phyloP scores from a whole-genome alignment of 2,888 invertebrate genomes.

The Mimachlamys varia region DNA sequence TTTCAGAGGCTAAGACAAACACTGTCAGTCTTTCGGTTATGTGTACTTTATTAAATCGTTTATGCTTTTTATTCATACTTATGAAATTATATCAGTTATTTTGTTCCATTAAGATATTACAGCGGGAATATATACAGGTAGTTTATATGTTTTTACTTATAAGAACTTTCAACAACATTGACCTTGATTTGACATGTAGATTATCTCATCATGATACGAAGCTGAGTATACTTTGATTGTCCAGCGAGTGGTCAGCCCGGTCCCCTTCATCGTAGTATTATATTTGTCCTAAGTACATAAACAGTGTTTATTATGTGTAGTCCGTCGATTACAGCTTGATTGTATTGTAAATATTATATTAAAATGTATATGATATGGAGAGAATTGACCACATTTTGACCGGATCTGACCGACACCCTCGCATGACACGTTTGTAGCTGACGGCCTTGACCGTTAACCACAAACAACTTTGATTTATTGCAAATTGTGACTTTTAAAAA shows the following conservation, averaged over 20 bases:
- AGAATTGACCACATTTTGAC: not conserved
- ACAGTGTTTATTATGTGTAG: not conserved
- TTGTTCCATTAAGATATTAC: too few species aligned
- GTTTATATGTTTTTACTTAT: not conserved
- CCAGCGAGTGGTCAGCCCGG: not conserved
- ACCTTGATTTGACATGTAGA: not conserved
- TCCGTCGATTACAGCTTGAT: not conserved
- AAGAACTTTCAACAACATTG: not conserved
- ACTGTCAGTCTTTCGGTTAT: too few species aligned
- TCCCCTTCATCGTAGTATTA: not conserved
- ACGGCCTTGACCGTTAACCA: not conserved
- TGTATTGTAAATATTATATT: conserved; percentile 26
- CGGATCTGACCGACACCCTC: conserved; percentile 4
- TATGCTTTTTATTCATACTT: too few species aligned
- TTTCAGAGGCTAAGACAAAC: not conserved
- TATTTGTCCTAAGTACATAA: not conserved
- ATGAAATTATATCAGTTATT: too few species aligned
- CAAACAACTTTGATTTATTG: not conserved
- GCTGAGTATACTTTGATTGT: not conserved
- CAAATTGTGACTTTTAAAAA: not conserved
- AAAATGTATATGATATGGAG: conserved; percentile 24
- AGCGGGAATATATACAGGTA: not conserved
- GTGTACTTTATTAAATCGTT: too few species aligned
- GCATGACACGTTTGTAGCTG: not conserved
- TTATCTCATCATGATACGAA: not conserved